These are phyloP conservation scores for Cartodere bifasciata DNA, from an alignment of 2,888 invertebrate genomes.

Conservation along the genomic window DNA sequence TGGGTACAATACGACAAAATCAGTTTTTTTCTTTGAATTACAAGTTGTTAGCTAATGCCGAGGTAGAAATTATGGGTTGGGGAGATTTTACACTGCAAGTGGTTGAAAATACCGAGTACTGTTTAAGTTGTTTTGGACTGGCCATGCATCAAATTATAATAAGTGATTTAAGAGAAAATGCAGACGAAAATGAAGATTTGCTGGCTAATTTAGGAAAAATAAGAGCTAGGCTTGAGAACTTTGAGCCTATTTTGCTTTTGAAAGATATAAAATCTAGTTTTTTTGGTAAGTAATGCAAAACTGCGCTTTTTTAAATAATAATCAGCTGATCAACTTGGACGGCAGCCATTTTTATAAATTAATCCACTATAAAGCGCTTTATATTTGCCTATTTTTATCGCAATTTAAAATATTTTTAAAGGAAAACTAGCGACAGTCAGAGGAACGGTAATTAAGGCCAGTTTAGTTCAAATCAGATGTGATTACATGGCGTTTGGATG, in stretches of 20 bases:
- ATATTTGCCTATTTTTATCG: too few relatives aligned
- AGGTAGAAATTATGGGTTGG: conserved; percentile 47
- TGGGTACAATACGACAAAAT: conserved; percentile 45
- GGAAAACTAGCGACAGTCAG: conserved; percentile 67
- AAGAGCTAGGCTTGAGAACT: conserved; percentile 46
- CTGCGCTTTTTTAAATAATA: too few relatives aligned
- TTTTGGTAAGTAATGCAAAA: conserved; percentile 54
- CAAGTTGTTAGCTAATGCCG: conserved; percentile 41
- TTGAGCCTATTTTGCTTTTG: conserved; percentile 52
- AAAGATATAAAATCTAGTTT: conserved; percentile 58
- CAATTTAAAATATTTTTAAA: too few relatives aligned
- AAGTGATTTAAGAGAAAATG: conserved; percentile 30
- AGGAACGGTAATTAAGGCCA: conserved; percentile 75
- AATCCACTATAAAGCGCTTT: too few relatives aligned
- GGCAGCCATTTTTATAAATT: too few relatives aligned
- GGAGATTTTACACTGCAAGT: conserved; percentile 41
- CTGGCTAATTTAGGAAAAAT: conserved; percentile 35
- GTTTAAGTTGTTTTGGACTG: conserved; percentile 58
- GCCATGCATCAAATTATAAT: conserved; percentile 63
- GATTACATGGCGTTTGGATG: conserved; percentile 71
- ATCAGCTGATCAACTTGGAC: too few relatives aligned
- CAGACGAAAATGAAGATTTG: conserved; percentile 36
- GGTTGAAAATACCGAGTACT: conserved; percentile 49
- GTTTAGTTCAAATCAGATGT: conserved; percentile 59
- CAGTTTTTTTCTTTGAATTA: conserved; percentile 47